Conservation (phyloP, 2,797 vertebrate species). For the Sparus aurata region DNA sequence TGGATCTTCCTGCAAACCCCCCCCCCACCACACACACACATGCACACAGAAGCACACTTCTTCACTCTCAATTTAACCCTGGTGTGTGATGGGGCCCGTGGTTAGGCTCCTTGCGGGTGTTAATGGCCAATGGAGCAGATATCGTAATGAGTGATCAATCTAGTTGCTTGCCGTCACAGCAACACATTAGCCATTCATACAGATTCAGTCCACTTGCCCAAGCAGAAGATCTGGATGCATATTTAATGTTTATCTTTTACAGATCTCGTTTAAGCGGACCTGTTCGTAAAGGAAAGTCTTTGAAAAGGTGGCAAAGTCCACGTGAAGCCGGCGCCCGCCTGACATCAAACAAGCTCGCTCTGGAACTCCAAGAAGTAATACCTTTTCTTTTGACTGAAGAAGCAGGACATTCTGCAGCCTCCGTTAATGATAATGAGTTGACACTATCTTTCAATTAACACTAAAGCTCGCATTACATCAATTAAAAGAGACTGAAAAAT, state of each 20-base stretch:
- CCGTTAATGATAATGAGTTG: constrained; percentile 52
- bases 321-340: constrained; percentile 51
- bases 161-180: constrained; percentile 94
- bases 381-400: constrained; percentile 46
- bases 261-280: constrained; percentile 87
- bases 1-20: constrained; percentile 54
- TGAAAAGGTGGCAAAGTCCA: constrained; percentile 81
- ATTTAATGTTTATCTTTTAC: constrained; percentile 96
- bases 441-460: constrained; percentile 61
- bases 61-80: constrained; percentile 98
- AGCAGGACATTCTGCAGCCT: constrained; percentile 25
- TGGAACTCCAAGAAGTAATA: constrained; percentile 39
- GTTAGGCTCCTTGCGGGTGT: constrained; percentile 93
- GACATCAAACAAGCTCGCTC: constrained; percentile 55
- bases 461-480: constrained; percentile 43
- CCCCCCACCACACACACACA: constrained; percentile 14
- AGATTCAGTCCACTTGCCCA: constrained; percentile 96
- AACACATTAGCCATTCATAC: constrained; percentile 99
- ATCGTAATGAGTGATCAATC: constrained; percentile 99
- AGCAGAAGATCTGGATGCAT: constrained; percentile 91
- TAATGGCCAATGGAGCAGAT: constrained; percentile 99
- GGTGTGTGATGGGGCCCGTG: constrained; percentile 93
- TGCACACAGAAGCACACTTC: constrained; percentile 65
- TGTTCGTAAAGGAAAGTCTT: constrained; percentile 87
- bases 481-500: constrained; percentile 44